These are phyloP conservation scores for Lepidocyrtoides sp. DNA, from an alignment of 2,888 invertebrate genomes.

Conservation along the genomic window DNA sequence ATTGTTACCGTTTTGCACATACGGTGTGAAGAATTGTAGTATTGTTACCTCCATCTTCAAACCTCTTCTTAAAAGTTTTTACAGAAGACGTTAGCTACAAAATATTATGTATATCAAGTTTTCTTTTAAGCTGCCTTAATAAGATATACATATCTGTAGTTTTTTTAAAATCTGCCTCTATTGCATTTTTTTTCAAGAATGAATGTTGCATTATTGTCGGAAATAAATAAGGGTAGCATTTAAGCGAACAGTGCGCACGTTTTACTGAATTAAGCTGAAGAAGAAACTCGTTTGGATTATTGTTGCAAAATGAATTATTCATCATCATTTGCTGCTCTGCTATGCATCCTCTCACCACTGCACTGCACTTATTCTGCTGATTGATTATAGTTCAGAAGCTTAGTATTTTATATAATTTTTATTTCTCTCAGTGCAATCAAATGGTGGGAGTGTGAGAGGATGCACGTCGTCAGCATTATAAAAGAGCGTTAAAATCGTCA, in stretches of 20 bases:
- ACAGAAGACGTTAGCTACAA: too few relatives aligned
- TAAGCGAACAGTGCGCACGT: not conserved
- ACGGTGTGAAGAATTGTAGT: not conserved
- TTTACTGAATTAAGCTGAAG: too few relatives aligned
- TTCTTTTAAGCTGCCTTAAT: too few relatives aligned
- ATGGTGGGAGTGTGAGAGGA: not conserved
- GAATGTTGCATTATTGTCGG: too few relatives aligned
- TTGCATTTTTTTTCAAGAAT: not conserved
- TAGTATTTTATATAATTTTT: not conserved
- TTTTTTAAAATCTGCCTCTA: too few relatives aligned
- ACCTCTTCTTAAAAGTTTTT: too few relatives aligned
- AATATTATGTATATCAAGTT: too few relatives aligned
- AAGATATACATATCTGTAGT: too few relatives aligned
- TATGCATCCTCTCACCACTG: not conserved
- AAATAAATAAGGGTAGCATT: too few relatives aligned
- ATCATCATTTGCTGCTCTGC: conserved; percentile 52
- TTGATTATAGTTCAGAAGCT: not conserved
- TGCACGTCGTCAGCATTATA: not conserved
- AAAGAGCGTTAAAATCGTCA: not conserved
- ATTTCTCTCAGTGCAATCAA: not conserved
- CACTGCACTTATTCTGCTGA: not conserved
- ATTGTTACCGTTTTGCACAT: conserved; percentile 26
- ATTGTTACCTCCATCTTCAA: too few relatives aligned
- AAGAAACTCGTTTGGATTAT: conserved; percentile 56
- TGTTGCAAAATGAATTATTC: conserved; percentile 73